Evolutionary conservation across 1,140 invertebrate species (phyloP).

Genomic region (Callitettix versicolor): DNA sequence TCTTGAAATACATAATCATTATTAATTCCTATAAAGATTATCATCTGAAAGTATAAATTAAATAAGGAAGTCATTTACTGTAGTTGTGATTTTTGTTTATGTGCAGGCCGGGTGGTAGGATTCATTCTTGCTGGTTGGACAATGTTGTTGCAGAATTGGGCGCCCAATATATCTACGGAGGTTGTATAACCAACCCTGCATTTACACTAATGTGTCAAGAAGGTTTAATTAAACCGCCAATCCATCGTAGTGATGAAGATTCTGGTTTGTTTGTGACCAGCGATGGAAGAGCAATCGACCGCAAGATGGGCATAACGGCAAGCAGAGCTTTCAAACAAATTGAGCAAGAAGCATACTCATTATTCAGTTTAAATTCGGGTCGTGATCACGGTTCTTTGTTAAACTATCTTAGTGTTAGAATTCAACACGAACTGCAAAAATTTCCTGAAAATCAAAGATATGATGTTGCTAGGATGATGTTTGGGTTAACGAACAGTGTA

Average conservation of each 20-base stretch:
- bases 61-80: no score
- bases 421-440: conserved; percentile 14
- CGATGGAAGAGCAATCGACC: conserved; percentile 49
- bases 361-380: neutral
- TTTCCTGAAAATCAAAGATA: conserved; percentile 15
- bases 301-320: conserved; percentile 45
- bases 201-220: conserved; percentile 54
- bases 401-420: conserved; percentile 6
- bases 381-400: neutral
- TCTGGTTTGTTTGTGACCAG: conserved; percentile 49
- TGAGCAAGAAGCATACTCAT: conserved; percentile 45
- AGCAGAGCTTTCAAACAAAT: conserved; percentile 52
- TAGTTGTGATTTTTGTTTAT: no score
- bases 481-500: neutral
- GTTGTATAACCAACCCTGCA: conserved; percentile 51
- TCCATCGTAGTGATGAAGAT: conserved; percentile 35
- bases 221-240: conserved; percentile 42
- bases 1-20: no score
- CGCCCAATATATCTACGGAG: conserved; percentile 49
- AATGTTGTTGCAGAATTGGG: conserved; percentile 63
- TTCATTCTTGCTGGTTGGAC: conserved; percentile 61
- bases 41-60: no score
- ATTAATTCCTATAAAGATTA: no score
- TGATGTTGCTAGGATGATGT: conserved; percentile 14
- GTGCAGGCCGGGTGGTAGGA: conserved; percentile 53